Evolutionary conservation across 2,797 vertebrate genomes (phyloP).

Genomic region (Fundulus diaphanus): DNA sequence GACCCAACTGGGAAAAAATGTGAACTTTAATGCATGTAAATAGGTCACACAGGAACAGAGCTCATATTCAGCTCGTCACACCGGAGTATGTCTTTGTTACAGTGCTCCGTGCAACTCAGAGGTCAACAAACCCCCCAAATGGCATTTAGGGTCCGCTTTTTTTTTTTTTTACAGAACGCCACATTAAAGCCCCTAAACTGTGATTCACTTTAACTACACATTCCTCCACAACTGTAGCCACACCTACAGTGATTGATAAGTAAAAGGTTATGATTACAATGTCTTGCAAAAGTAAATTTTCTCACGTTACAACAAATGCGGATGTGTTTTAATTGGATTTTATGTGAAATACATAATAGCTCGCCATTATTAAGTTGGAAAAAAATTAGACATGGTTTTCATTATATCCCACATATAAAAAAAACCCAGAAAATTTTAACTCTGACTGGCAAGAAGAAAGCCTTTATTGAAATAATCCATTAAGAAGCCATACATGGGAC

Average conservation of each 20-base stretch:
- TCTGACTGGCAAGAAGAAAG: background rate
- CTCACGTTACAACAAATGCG: background rate
- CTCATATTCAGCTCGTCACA: slow-evolving; percentile 11
- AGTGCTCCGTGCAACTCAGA: slow-evolving; percentile 13
- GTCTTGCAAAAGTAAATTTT: background rate
- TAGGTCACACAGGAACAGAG: slow-evolving; percentile 18
- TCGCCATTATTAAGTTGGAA: background rate
- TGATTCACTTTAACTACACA: slow-evolving; percentile 18
- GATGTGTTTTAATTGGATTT: background rate
- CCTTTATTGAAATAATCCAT: background rate
- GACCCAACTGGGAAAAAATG: slow-evolving; percentile 3
- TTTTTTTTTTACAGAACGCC: slow-evolving; percentile 16
- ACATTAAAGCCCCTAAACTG: slow-evolving; percentile 24
- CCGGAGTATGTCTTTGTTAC: slow-evolving; percentile 30
- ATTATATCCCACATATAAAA: background rate
- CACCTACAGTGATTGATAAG: slow-evolving; percentile 30
- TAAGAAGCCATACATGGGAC: background rate
- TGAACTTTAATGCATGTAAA: slow-evolving; percentile 34
- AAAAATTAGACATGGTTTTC: background rate
- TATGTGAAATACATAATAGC: background rate
- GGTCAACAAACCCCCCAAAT: slow-evolving; percentile 33
- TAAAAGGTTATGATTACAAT: slow-evolving; percentile 23
- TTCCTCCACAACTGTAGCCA: slow-evolving; percentile 29
- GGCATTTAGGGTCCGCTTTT: slow-evolving; percentile 67
- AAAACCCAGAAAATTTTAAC: background rate